phyloP scores from a whole-genome alignment of 1,140 invertebrate genomes.

The Drosophila nebulosa region DNA sequence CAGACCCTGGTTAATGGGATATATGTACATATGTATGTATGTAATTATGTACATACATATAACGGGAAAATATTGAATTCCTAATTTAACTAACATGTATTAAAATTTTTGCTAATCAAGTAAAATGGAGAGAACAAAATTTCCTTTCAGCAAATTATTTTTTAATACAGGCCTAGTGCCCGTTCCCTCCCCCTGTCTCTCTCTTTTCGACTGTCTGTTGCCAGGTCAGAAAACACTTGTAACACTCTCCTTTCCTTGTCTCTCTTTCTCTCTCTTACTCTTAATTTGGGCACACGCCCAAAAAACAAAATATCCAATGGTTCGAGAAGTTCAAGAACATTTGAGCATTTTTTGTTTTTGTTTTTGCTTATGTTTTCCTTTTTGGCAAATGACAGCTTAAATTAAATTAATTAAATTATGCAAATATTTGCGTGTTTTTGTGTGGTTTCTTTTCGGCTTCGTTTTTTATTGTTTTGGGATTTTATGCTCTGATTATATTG shows the following conservation, averaged over 20 bases:
- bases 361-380: constrained; percentile 4
- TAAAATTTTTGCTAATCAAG: no score
- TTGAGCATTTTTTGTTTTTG: constrained; percentile 6
- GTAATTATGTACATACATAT: no score
- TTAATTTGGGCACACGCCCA: constrained; percentile 42
- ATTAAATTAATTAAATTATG: constrained; percentile 51
- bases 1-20: no score
- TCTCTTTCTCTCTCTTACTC: constrained; percentile 6
- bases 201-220: constrained; percentile 26
- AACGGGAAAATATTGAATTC: no score
- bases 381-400: constrained; percentile 3
- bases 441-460: constrained; percentile 11
- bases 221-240: constrained; percentile 26
- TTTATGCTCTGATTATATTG: constrained; percentile 47
- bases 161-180: no score
- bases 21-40: no score
- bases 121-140: neutral
- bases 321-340: constrained; percentile 49
- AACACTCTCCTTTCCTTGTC: neutral
- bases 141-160: neutral
- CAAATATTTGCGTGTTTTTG: constrained; percentile 48
- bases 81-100: no score
- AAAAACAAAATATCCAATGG: constrained; percentile 22
- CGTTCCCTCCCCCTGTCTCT: constrained; percentile 10
- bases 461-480: neutral